A percentile compares a stretch with the other conserved stretches of the same genome.
Evolutionary conservation across 1,140 invertebrate genomes (phyloP).

Genomic region (Ips nitidus): DNA sequence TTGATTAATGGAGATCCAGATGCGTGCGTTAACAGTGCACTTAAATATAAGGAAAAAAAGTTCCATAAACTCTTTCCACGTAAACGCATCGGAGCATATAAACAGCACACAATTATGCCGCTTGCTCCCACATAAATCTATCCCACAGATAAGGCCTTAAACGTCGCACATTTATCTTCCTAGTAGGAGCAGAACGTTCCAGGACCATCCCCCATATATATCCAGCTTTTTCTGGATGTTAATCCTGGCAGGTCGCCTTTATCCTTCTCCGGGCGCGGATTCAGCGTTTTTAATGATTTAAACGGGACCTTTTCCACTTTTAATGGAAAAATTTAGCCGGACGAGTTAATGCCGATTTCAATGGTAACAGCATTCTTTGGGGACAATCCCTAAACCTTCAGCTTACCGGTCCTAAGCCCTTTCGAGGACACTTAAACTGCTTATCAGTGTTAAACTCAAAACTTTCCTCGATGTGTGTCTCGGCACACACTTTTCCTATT

Average conservation of each 20-base stretch:
- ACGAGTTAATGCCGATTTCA: too few species aligned
- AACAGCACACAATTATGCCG: conserved; percentile 43
- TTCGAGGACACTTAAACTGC: too few species aligned
- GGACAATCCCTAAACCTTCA: too few species aligned
- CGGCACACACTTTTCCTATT: too few species aligned
- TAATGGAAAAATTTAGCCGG: not conserved
- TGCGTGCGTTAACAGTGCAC: not conserved
- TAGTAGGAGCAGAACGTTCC: conserved; percentile 25
- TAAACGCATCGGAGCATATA: conserved; percentile 34
- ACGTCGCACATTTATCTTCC: conserved; percentile 41
- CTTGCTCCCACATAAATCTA: conserved; percentile 40
- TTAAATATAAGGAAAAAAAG: not conserved
- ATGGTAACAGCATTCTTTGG: too few species aligned
- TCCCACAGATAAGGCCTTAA: conserved; percentile 35
- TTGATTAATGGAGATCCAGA: conserved; percentile 26
- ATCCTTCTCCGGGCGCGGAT: conserved; percentile 31
- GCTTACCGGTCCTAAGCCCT: too few species aligned
- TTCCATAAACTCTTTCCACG: conserved; percentile 2
- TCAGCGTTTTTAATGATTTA: conserved; percentile 44
- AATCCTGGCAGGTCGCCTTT: conserved; percentile 39
- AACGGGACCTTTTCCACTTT: conserved; percentile 9
- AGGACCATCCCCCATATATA: conserved; percentile 41
- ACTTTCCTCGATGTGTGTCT: too few species aligned
- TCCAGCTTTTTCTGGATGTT: conserved; percentile 38
- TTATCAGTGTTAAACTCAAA: too few species aligned